A percentile compares a stretch with the other conserved stretches of the same genome.
Conservation (phyloP, 2,113 vertebrate genomes). For the Merops nubicus region DNA sequence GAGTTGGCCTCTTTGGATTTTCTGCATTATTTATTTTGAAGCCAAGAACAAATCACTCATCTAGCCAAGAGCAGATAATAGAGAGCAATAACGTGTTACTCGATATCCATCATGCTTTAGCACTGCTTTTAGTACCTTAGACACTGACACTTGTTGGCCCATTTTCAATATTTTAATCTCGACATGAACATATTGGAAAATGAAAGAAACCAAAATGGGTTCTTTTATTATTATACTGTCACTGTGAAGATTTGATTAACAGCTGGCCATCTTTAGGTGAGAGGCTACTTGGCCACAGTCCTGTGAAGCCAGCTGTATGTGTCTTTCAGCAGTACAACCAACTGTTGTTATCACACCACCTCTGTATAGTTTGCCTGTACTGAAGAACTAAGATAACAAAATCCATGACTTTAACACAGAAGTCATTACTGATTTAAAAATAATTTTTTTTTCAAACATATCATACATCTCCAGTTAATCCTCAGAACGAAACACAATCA, state of each 20-base stretch:
- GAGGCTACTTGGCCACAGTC: neutral
- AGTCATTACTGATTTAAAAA: neutral
- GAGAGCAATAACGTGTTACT: constrained; percentile 16
- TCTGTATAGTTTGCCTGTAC: neutral
- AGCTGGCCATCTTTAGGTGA: neutral
- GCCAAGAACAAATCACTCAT: constrained; percentile 64
- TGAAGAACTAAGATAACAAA: neutral
- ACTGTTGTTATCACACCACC: neutral
- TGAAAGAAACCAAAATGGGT: neutral
- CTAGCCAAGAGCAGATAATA: constrained; percentile 44
- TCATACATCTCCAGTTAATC: neutral
- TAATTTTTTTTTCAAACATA: neutral
- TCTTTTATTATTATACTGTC: neutral
- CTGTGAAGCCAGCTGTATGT: neutral
- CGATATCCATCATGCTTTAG: constrained; percentile 34
- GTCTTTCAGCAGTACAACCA: neutral
- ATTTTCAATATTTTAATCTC: constrained; percentile 31
- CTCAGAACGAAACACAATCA: neutral
- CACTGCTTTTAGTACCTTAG: constrained; percentile 30
- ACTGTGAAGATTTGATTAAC: neutral
- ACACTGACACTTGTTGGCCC: constrained; percentile 24
- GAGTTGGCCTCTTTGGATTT: constrained; percentile 39
- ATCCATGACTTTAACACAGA: neutral
- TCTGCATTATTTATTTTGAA: constrained; percentile 47
- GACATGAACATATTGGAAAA: neutral